Conservation (phyloP, 2,797 vertebrate species). For the Oreonectes daqikongensis region DNA sequence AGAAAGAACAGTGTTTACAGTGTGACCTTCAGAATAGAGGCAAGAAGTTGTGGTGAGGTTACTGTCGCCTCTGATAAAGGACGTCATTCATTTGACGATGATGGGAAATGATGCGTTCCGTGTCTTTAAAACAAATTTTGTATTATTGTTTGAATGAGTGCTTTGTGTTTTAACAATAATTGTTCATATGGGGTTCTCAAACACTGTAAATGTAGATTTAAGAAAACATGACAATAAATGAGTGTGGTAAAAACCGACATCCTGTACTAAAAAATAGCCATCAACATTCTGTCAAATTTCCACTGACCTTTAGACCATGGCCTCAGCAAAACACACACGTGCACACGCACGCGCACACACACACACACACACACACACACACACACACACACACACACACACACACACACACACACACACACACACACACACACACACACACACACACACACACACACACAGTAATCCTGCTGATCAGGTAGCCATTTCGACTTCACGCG, state of each 20-base stretch:
- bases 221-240: constrained; percentile 17
- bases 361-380: neutral
- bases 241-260: constrained; percentile 28
- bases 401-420: neutral
- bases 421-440: neutral
- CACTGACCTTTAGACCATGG: constrained; percentile 41
- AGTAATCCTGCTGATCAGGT: constrained; percentile 1
- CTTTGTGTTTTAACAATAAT: neutral
- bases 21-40: constrained; percentile 43
- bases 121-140: constrained; percentile 5
- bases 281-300: constrained; percentile 40
- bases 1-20: neutral
- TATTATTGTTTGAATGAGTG: constrained; percentile 5
- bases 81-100: constrained; percentile 6
- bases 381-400: neutral
- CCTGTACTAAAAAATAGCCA: constrained; percentile 24
- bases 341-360: neutral
- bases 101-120: constrained; percentile 23
- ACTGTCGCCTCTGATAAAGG: constrained; percentile 31
- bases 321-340: constrained; percentile 4
- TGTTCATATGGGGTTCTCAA: neutral
- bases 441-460: neutral
- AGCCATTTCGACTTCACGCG: neutral
- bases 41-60: constrained; percentile 37
- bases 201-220: neutral